Evolutionary conservation across 1,140 invertebrate genomes (phyloP).

Genomic region (Sitobion miscanthi): DNA sequence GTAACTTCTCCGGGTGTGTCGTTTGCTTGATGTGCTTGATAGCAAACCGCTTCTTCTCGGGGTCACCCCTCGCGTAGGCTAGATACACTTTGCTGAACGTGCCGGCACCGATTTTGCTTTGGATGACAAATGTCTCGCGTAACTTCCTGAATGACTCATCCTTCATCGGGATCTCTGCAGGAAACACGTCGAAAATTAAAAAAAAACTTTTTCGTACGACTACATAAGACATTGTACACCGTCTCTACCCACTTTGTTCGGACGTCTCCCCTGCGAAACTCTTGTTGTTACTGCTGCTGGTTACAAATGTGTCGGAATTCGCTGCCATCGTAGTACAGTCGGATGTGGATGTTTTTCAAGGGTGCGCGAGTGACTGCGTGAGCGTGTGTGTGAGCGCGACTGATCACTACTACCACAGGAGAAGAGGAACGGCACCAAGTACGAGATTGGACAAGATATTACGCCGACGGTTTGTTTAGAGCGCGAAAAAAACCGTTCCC

Average conservation of each 20-base stretch:
- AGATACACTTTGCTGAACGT: slow-evolving; percentile 84
- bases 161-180: neutral
- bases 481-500: neutral
- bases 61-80: slow-evolving; percentile 70
- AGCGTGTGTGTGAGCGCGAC: neutral
- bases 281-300: neutral
- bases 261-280: neutral
- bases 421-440: neutral
- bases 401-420: neutral
- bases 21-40: slow-evolving; percentile 85
- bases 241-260: neutral
- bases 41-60: slow-evolving; percentile 71
- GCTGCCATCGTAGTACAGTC: neutral
- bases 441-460: neutral
- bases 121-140: slow-evolving; percentile 70
- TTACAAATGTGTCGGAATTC: neutral
- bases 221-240: neutral
- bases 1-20: slow-evolving; percentile 77
- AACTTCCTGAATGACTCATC: slow-evolving; percentile 45
- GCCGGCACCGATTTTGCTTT: slow-evolving; percentile 77
- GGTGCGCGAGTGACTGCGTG: neutral
- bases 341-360: neutral
- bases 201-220: neutral
- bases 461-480: neutral
- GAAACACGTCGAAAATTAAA: neutral